Percentiles rank a stretch among this genome's conserved stretches.
Evolutionary conservation across 1,140 invertebrate genomes (phyloP).

Genomic region (Phortica variegata): DNA sequence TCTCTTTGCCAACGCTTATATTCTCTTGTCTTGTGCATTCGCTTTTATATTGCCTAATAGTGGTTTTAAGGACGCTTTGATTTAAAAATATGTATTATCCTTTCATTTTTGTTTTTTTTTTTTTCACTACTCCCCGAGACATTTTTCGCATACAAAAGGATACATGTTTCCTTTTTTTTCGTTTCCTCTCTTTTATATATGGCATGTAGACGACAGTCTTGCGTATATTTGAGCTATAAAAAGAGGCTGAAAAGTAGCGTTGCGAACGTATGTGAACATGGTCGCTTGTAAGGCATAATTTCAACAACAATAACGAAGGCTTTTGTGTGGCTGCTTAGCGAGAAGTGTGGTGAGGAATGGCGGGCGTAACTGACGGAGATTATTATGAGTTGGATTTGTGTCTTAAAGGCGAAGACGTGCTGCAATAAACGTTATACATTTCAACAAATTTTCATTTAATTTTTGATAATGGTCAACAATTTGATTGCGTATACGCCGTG

Average conservation of each 20-base stretch:
- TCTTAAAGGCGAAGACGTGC: no score
- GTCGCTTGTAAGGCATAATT: conserved; percentile 38
- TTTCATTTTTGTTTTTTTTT: neutral
- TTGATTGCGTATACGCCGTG: no score
- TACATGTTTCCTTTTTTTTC: conserved; percentile 5
- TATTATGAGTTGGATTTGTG: no score
- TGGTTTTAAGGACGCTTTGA: conserved; percentile 41
- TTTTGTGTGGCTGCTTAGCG: no score
- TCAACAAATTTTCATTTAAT: neutral
- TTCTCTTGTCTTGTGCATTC: neutral
- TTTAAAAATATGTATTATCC: conserved; percentile 52
- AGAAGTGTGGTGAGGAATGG: no score
- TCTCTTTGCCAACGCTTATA: neutral
- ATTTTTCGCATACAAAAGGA: conserved; percentile 15
- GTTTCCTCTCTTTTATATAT: neutral
- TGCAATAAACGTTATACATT: neutral
- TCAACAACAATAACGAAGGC: no score
- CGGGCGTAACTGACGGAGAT: no score
- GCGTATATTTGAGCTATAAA: no score
- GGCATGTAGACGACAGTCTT: conserved; percentile 1
- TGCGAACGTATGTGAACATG: conserved; percentile 20
- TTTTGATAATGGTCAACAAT: no score
- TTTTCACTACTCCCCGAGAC: neutral
- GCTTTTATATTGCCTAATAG: conserved; percentile 35
- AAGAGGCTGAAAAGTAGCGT: no score